phyloP scores from a whole-genome alignment of 1,140 invertebrate species.

The Artemia franciscana region DNA sequence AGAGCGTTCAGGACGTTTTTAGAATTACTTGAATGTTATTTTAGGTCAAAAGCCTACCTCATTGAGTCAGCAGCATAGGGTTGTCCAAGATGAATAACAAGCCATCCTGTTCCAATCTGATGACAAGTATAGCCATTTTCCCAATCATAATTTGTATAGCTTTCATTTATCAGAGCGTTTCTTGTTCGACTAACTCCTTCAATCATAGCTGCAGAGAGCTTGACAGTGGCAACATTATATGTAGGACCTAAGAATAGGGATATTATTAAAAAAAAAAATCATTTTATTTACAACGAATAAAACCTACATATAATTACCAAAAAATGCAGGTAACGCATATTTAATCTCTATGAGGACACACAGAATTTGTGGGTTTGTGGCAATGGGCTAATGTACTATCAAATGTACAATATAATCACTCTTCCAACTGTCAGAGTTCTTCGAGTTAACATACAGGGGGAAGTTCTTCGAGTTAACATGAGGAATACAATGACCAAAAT shows the following conservation, averaged over 20 bases:
- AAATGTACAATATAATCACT: no score
- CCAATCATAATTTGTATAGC: constrained; percentile 87
- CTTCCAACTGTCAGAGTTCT: no score
- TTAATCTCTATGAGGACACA: background rate
- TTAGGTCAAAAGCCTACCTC: no score
- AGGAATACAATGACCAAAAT: no score
- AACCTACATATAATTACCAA: background rate
- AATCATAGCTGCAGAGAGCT: constrained; percentile 66
- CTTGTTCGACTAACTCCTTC: constrained; percentile 78
- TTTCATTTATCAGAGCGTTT: constrained; percentile 88
- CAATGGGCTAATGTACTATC: no score
- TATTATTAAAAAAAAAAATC: constrained; percentile 4
- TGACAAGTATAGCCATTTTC: constrained; percentile 96
- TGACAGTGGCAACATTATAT: constrained; percentile 75
- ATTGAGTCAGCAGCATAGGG: constrained; percentile 81
- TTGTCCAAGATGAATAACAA: constrained; percentile 83
- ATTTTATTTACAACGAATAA: constrained; percentile 4
- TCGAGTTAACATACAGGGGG: no score
- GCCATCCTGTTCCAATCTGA: constrained; percentile 82
- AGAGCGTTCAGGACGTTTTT: no score
- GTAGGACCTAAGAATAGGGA: constrained; percentile 43
- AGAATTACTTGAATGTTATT: no score
- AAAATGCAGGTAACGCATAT: background rate
- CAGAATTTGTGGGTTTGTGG: no score
- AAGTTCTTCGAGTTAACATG: no score